Base-by-base conservation (phyloP, 2,888 invertebrate genomes). In the Heteropelma amictum region DNA sequence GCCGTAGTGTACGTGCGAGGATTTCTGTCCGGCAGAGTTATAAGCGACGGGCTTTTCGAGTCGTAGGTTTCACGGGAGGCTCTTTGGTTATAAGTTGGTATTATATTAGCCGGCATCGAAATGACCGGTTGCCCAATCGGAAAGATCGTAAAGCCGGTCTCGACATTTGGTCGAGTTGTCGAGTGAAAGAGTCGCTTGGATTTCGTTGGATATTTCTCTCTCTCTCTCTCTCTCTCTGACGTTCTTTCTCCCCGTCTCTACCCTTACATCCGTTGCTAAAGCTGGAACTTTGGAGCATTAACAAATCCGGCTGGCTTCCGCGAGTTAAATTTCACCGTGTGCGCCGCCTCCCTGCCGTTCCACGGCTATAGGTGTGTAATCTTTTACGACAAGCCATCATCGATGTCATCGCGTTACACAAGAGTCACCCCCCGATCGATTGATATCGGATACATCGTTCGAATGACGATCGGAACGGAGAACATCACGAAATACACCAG, bases 31-130 rank as follows among this genome's bases (percentile, higher is more conserved):
- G 79, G 65, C 65, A 56, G 49, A 70, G 60, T 72, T 54, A 68
- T 63, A 65, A 64, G 65, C 78, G 77, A 77, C 68, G 78, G 79
- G 79, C 78, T 81, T 80, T 78, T 78, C 75, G 75, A 73, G 85
- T 88, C 82, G 87, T 86, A 87, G 86, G 86, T 86, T 88, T 86
- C 82, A 85, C 67, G 67, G 71, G 30, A 54, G 67, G 61, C 65
- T 67, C 87, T 88, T 87, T 86, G 84, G 87, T 86, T 88, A 88
- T 88, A 88, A 88, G 88, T 88, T 87, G 84, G 87, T 86, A 88
- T 88, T 88, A 88, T 88, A 87, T 88, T 88, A 87, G 88, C 82
- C 82, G 82, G 85, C 77, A 83, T 83, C 82, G 80, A 86, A 88
- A 84, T 76, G 83, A 81, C 79, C 77, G 64, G 77, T 69, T 82